Percentiles rank a stretch among this genome's conserved stretches.
phyloP scores from a whole-genome alignment of 2,888 invertebrate species.

The Aphodius granarius region DNA sequence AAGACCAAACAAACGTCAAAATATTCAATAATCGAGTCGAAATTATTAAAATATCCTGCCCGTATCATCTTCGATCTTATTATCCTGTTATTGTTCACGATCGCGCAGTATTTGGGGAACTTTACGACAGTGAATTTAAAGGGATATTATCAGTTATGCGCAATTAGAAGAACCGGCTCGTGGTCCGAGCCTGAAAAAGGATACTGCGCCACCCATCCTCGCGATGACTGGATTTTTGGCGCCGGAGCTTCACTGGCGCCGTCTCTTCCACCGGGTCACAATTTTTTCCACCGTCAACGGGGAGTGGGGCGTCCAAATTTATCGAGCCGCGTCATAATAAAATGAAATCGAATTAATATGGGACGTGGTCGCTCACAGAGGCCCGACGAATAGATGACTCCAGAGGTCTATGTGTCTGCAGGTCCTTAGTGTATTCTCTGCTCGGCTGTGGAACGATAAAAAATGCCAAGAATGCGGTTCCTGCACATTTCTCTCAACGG shows the following conservation, averaged over 20 bases:
- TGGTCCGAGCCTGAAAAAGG: neutral
- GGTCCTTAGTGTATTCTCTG: neutral
- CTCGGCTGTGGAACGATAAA: slow-evolving; percentile 32
- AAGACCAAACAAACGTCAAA: neutral
- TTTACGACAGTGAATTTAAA: neutral
- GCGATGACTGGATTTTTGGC: slow-evolving; percentile 39
- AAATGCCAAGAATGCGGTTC: slow-evolving; percentile 49
- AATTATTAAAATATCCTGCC: neutral
- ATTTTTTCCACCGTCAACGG: slow-evolving; percentile 38
- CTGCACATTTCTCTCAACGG: slow-evolving; percentile 32
- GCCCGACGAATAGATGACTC: neutral
- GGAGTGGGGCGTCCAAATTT: slow-evolving; percentile 46
- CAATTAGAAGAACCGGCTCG: slow-evolving; percentile 9
- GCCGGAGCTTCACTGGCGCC: slow-evolving; percentile 49
- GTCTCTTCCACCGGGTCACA: slow-evolving; percentile 41
- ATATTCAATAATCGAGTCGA: neutral
- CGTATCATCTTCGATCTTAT: neutral
- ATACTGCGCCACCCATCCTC: neutral
- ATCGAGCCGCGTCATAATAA: slow-evolving; percentile 52
- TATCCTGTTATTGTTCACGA: neutral
- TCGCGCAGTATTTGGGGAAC: neutral
- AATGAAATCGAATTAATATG: slow-evolving; percentile 53
- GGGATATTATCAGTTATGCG: neutral
- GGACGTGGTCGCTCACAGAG: slow-evolving; percentile 26
- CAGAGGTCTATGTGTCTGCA: slow-evolving; percentile 9